Evolutionary conservation across 2,113 vertebrate species (phyloP).

Genomic region (Tachysurus vachellii): DNA sequence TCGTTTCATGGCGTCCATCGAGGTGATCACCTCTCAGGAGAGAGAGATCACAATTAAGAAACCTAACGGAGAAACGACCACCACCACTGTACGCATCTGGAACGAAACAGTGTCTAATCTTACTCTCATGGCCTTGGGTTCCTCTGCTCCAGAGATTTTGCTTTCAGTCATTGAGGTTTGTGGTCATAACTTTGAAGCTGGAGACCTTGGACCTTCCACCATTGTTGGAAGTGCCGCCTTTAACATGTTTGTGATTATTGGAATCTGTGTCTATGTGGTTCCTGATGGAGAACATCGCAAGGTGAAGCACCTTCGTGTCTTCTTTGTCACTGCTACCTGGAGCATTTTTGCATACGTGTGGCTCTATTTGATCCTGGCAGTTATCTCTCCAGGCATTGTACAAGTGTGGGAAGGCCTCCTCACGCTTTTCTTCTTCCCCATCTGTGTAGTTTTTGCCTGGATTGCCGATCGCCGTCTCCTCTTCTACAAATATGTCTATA

Average conservation of each 20-base stretch:
- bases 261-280: constrained; percentile 92
- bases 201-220: constrained; percentile 90
- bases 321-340: constrained; percentile 96
- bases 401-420: constrained; percentile 97
- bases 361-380: constrained; percentile 96
- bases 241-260: constrained; percentile 99
- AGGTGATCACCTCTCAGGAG: constrained; percentile 98
- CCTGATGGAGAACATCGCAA: constrained; percentile 94
- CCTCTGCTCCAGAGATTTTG: constrained; percentile 94
- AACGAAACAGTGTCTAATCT: constrained; percentile 98
- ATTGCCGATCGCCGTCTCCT: constrained; percentile 94
- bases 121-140: constrained; percentile 96
- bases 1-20: constrained; percentile 98
- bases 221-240: constrained; percentile 97
- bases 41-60: constrained; percentile 98
- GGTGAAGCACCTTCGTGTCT: constrained; percentile 95
- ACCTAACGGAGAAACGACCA: constrained; percentile 93
- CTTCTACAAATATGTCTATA: constrained; percentile 99
- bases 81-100: constrained; percentile 96
- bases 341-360: constrained; percentile 99
- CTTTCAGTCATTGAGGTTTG: constrained; percentile 95
- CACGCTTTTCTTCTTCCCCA: constrained; percentile 96
- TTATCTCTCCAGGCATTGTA: constrained; percentile 91
- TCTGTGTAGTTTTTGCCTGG: constrained; percentile 98
- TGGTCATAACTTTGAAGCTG: constrained; percentile 88